These are phyloP conservation scores for Hirundo rustica DNA, from an alignment of 2,797 vertebrate species.

Conservation along the genomic window DNA sequence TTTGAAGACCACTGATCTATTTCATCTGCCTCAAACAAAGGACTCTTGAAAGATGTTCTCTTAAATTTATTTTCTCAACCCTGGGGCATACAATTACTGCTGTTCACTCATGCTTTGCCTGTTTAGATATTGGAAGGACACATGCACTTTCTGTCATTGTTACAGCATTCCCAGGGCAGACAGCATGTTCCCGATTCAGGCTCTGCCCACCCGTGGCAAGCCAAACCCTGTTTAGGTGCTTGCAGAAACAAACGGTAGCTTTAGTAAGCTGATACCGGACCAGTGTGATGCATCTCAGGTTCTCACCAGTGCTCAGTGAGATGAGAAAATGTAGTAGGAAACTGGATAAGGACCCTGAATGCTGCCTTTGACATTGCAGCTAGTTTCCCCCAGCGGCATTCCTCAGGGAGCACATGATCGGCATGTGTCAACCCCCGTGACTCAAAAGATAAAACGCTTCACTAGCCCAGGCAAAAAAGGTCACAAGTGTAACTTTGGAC, in stretches of 20 bases:
- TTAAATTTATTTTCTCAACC: neutral
- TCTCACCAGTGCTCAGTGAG: neutral
- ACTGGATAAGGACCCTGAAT: neutral
- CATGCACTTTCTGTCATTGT: neutral
- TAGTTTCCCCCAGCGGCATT: neutral
- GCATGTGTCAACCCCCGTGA: neutral
- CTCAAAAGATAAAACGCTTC: neutral
- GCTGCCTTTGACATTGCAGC: neutral
- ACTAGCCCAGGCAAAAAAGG: neutral
- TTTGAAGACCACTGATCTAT: neutral
- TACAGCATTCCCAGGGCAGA: neutral
- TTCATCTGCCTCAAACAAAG: constrained; percentile 22
- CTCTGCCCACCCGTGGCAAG: neutral
- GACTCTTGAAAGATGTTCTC: neutral
- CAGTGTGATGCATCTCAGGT: neutral
- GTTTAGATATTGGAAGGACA: neutral
- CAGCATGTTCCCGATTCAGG: accelerated
- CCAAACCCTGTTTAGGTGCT: neutral
- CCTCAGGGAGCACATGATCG: neutral
- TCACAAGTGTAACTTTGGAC: neutral
- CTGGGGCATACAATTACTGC: neutral
- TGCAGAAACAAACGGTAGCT: neutral
- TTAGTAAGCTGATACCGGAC: neutral
- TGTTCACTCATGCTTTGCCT: neutral
- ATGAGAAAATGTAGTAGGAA: accelerated